Percentiles rank a stretch among this genome's conserved stretches.
Evolutionary conservation across 2,888 invertebrate species (phyloP).

Genomic region (Epicampocera succincta): DNA sequence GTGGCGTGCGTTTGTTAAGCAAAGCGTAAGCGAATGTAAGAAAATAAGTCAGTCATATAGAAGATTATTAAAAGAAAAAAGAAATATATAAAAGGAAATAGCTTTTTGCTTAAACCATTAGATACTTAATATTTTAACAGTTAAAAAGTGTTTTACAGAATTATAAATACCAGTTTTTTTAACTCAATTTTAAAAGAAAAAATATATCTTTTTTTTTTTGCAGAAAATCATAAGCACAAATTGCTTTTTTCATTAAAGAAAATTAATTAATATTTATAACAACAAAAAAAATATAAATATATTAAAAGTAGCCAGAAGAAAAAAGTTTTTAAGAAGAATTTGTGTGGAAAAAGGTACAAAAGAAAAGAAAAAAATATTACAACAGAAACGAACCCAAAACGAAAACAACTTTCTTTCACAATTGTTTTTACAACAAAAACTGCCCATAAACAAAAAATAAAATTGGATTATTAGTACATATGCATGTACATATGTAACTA

Average conservation of each 20-base stretch:
- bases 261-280: constrained; percentile 25
- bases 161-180: neutral
- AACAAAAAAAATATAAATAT: constrained; percentile 34
- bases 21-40: constrained; percentile 54
- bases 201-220: constrained; percentile 26
- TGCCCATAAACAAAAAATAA: constrained; percentile 30
- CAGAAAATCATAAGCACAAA: constrained; percentile 49
- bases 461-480: constrained; percentile 43
- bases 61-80: constrained; percentile 23
- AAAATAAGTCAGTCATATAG: constrained; percentile 22
- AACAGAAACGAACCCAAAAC: constrained; percentile 50
- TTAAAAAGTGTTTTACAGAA: constrained; percentile 17
- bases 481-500: no score
- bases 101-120: constrained; percentile 33
- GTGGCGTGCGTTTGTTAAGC: constrained; percentile 72
- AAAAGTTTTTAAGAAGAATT: constrained; percentile 56
- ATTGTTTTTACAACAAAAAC: constrained; percentile 27
- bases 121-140: constrained; percentile 47
- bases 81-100: constrained; percentile 35
- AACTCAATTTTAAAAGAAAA: neutral
- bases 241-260: constrained; percentile 47
- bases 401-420: constrained; percentile 62
- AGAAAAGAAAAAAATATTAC: constrained; percentile 19
- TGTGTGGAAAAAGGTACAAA: constrained; percentile 54
- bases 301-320: constrained; percentile 46